Percentiles rank a stretch among this genome's conserved stretches.
These are phyloP conservation scores for Meles meles DNA, from an alignment of 2,113 vertebrate species.

Conservation along the genomic window DNA sequence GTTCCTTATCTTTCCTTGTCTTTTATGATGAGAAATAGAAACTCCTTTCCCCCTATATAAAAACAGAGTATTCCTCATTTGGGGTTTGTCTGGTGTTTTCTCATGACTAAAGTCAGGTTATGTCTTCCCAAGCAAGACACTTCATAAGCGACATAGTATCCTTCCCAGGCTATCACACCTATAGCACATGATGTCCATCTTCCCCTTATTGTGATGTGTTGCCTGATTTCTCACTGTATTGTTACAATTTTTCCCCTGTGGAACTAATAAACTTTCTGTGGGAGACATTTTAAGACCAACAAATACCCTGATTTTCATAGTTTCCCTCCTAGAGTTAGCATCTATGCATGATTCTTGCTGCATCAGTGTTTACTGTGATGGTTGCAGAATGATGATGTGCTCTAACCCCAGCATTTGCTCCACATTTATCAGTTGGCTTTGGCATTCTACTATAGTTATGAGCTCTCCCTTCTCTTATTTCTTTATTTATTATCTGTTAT, in stretches of 20 bases:
- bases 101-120: neutral
- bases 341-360: neutral
- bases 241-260: neutral
- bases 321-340: neutral
- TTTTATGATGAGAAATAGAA: neutral
- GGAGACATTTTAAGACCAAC: neutral
- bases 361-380: neutral
- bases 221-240: neutral
- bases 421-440: neutral
- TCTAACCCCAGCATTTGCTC: neutral
- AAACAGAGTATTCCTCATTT: constrained; percentile 10
- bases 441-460: neutral
- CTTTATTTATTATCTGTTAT: neutral
- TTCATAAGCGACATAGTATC: neutral
- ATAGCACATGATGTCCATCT: neutral
- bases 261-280: neutral
- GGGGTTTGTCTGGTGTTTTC: neutral
- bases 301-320: neutral
- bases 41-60: neutral
- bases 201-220: neutral
- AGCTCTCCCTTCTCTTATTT: neutral
- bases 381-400: neutral
- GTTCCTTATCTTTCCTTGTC: neutral
- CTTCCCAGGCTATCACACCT: neutral
- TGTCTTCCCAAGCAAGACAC: neutral